A percentile compares a stretch with the other conserved stretches of the same genome.
Evolutionary conservation across 2,888 invertebrate genomes (phyloP).

Genomic region (Thymelicus acteon): DNA sequence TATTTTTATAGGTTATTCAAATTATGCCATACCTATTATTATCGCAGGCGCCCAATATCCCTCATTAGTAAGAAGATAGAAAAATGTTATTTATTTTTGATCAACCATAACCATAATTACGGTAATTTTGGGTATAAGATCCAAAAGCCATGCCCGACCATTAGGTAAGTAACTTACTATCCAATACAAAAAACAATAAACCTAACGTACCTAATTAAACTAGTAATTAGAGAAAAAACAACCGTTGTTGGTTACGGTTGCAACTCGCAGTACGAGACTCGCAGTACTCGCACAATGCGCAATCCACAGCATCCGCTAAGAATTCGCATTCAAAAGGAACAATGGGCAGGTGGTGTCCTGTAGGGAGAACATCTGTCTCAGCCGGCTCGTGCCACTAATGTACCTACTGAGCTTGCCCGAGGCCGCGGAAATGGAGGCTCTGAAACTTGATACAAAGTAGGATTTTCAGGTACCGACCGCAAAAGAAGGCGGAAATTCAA

Average conservation of each 20-base stretch:
- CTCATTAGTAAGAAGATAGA: too few relatives aligned
- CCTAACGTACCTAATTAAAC: neutral
- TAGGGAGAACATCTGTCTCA: constrained; percentile 40
- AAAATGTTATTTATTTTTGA: too few relatives aligned
- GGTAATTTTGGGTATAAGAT: too few relatives aligned
- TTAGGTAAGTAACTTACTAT: neutral
- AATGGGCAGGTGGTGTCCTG: constrained; percentile 41
- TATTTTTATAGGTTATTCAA: too few relatives aligned
- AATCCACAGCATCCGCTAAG: constrained; percentile 5
- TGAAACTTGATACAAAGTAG: constrained; percentile 80
- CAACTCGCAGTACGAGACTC: too few relatives aligned
- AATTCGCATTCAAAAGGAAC: constrained; percentile 37
- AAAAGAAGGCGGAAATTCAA: constrained; percentile 42
- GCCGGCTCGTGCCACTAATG: constrained; percentile 56
- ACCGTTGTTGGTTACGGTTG: too few relatives aligned
- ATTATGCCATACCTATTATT: too few relatives aligned
- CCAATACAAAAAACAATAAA: constrained; percentile 19
- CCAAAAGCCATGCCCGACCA: too few relatives aligned
- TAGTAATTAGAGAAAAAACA: too few relatives aligned
- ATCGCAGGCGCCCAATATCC: too few relatives aligned
- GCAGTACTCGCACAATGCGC: constrained; percentile 10
- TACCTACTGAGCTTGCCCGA: constrained; percentile 49
- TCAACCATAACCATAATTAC: too few relatives aligned
- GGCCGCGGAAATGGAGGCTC: constrained; percentile 71
- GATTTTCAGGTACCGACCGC: constrained; percentile 75